These are phyloP conservation scores for Channallabes apus DNA, from an alignment of 2,797 vertebrate genomes.

Conservation along the genomic window DNA sequence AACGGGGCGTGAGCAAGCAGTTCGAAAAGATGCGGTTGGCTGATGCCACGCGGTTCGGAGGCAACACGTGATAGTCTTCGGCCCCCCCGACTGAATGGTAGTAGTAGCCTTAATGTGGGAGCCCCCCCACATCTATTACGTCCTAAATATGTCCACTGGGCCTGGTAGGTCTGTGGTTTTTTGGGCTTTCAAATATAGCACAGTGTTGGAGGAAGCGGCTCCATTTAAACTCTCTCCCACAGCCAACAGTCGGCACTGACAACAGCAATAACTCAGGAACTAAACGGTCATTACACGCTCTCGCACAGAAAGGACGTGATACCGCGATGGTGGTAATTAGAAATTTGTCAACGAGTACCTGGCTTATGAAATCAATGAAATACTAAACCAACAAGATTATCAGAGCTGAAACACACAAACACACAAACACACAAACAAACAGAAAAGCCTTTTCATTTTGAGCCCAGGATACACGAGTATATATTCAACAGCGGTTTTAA, in stretches of 20 bases:
- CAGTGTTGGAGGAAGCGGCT: background rate
- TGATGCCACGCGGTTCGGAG: too few relatives aligned
- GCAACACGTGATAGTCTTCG: too few relatives aligned
- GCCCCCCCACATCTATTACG: too few relatives aligned
- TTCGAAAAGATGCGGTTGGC: too few relatives aligned
- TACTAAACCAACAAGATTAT: background rate
- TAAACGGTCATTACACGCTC: background rate
- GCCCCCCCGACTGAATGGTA: too few relatives aligned
- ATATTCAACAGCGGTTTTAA: background rate
- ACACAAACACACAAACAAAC: background rate
- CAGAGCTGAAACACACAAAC: background rate
- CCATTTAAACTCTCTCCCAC: background rate
- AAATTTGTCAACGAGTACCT: background rate
- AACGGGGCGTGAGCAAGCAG: too few relatives aligned
- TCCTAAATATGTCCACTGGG: background rate
- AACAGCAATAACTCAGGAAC: background rate
- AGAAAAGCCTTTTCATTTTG: background rate
- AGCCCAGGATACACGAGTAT: background rate
- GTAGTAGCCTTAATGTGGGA: too few relatives aligned
- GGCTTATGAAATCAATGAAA: background rate
- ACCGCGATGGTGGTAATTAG: background rate
- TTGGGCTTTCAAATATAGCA: background rate
- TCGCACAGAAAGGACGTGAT: background rate
- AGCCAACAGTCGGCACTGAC: background rate
- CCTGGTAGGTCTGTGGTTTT: background rate